These are phyloP conservation scores for Barypeithes pellucidus DNA, from an alignment of 2,888 invertebrate genomes.

Conservation along the genomic window DNA sequence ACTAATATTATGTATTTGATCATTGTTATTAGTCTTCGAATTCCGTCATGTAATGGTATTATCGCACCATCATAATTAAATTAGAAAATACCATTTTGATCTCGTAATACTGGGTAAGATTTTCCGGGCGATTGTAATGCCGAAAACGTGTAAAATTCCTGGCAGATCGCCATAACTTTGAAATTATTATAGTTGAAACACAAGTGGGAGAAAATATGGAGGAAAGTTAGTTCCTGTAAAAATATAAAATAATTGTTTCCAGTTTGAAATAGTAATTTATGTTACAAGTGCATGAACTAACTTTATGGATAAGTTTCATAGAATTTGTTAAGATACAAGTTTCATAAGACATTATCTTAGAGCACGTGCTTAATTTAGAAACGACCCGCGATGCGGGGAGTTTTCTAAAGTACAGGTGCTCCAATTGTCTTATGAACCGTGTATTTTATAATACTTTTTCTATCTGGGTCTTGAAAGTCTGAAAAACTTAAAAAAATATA, in stretches of 20 bases:
- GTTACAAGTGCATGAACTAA: background rate
- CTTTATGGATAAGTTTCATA: too few relatives aligned
- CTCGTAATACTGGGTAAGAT: background rate
- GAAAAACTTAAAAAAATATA: too few relatives aligned
- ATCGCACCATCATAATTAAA: background rate
- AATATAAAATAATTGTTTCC: conserved; percentile 1
- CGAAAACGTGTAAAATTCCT: background rate
- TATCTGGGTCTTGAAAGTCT: too few relatives aligned
- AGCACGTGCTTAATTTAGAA: too few relatives aligned
- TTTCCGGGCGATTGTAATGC: background rate
- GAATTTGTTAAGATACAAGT: too few relatives aligned
- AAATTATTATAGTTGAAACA: background rate
- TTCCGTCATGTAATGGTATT: background rate
- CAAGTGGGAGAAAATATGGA: background rate
- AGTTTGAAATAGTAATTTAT: background rate
- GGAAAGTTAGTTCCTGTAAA: conserved; percentile 6
- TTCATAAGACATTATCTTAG: too few relatives aligned
- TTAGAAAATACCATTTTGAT: background rate
- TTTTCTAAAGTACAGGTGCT: too few relatives aligned
- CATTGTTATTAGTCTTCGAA: too few relatives aligned
- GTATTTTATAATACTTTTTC: too few relatives aligned
- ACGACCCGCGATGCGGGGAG: too few relatives aligned
- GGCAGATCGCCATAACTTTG: background rate
- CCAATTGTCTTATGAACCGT: too few relatives aligned
- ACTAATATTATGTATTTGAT: too few relatives aligned